These are phyloP conservation scores for Mesorhabditis spiculigera DNA, from an alignment of 2,888 invertebrate genomes.

Conservation along the genomic window DNA sequence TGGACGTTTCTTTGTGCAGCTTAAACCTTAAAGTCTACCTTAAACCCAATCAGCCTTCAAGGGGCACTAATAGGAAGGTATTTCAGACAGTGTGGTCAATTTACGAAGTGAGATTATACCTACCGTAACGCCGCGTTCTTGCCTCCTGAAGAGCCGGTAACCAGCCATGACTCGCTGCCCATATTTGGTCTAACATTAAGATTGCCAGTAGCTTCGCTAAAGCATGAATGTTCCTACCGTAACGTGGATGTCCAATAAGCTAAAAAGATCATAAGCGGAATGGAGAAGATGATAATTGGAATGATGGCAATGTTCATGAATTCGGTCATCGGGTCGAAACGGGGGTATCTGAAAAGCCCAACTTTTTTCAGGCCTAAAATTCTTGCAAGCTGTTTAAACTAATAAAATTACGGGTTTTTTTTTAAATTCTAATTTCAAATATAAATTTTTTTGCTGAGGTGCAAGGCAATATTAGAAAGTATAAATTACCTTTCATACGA, in stretches of 20 bases:
- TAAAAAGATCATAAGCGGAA: constrained; percentile 54
- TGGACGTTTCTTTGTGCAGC: too few species aligned
- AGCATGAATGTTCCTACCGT: constrained; percentile 20
- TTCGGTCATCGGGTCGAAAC: constrained; percentile 51
- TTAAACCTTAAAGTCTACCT: too few species aligned
- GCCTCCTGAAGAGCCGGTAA: constrained; percentile 53
- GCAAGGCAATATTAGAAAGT: too few species aligned
- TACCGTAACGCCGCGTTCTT: constrained; percentile 53
- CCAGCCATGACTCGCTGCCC: constrained; percentile 48
- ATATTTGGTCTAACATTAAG: constrained; percentile 34
- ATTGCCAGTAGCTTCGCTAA: background rate
- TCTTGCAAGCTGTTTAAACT: too few species aligned
- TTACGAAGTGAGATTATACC: constrained; percentile 2
- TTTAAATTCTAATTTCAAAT: too few species aligned
- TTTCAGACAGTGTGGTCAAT: background rate
- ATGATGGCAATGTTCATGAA: constrained; percentile 56
- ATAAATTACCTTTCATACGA: constrained; percentile 35
- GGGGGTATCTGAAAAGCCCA: constrained; percentile 34
- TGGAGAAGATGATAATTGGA: constrained; percentile 51
- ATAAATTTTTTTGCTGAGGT: too few species aligned
- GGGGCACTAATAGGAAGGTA: too few species aligned
- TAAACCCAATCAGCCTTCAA: too few species aligned
- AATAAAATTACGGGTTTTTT: too few species aligned
- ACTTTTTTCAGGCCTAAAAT: background rate
- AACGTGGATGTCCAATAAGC: constrained; percentile 52